Evolutionary conservation across 2,888 invertebrate species (phyloP), one percentile per base, ranked within the genome.

Genomic region (Xestia c-nigrum): DNA sequence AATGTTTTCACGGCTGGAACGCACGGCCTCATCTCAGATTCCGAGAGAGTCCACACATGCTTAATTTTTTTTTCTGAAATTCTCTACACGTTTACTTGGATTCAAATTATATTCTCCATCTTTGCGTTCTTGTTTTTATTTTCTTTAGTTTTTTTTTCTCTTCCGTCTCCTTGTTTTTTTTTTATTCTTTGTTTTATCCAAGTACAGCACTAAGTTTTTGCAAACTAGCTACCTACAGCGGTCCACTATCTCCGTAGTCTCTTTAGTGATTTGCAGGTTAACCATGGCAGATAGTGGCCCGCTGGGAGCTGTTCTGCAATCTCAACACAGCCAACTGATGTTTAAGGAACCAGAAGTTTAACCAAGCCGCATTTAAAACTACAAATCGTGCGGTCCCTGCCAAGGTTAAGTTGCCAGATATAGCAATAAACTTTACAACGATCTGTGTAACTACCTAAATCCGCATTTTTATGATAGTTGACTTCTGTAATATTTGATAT

Each of bases 401-500:
- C 79, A 79, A 81, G 79, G 81, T 63, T 46, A 64, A 19, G 14
- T 52, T 38, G 6, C 24, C 50, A 50, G 24, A 21, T 31, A 19
- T 31, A 19, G 55, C 50, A 55, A 43, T 71, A 71, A 80, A 78
- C 38, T 71, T 78, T 82, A 77, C 24, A 46, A 9, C 59, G n/a
- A 55, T 61, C 43, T 65, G 55, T 66, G 14, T 66, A 76, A 24
- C 47, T 78, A 61, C 64, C 46, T 59, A 78, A 83, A 73, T 78
- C 79, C 73, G 5, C 40, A 1, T 69, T 81, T 83, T 81, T 80
- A 81, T 52, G 57, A 75, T 52, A 43, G 50, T 24, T 66, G 70
- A 72, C 78, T 86, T 76, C 81, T 78, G 78, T 86, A 75, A 65
- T 85, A 68, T 85, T 81, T 85, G 70, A 67, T 81, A 78, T 86